Base-by-base conservation (phyloP, 2,888 invertebrate species). In the Laspeyria flexula region DNA sequence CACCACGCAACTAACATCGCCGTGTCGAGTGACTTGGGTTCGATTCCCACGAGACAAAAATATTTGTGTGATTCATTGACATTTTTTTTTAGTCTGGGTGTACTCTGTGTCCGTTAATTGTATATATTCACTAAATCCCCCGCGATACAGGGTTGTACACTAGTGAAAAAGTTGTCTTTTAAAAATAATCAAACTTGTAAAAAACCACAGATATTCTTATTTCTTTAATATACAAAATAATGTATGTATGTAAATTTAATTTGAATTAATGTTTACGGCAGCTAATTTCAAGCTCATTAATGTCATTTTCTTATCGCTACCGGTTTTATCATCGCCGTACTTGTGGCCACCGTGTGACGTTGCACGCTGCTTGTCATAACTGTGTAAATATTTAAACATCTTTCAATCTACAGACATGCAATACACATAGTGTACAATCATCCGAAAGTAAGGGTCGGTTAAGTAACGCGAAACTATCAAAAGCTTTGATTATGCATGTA, bases 371-470 rank as follows among this genome's bases (percentile, higher is more conserved):
- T 12, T 33, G 33, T 40, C 46, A 33, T 21, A 43, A 45, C 18
- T 13, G 38, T 39, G 33, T 51, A 46, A 54, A 64, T 56, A 53
- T 53, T 48, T 35, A 44, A 51, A 50, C 13, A 52, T 44, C 34
- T 43, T 63, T 55, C 46, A 50, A 63, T 48, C n/a, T 7, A 42
- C 33, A 11, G n/a, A 37, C 34, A 55, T 27, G 29, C 9, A 45
- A 52, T 18, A 33, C 16, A 30, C 37, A 47, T 44, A 48, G 11
- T 25, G 43, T 40, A 39, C n/a, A 34, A 49, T 21, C 21, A 50
- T 39, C 35, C 55, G 49, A 48, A 50, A 42, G 43, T 52, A 55
- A 66, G 18, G 43, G 41, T 13, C 35, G 54, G 55, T 68, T 60
- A 60, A 35, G 46, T 62, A 62, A 68, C 48, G 33, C 40, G n/a